Evolutionary conservation across 2,113 vertebrate species (phyloP).

Genomic region (Petaurus breviceps): DNA sequence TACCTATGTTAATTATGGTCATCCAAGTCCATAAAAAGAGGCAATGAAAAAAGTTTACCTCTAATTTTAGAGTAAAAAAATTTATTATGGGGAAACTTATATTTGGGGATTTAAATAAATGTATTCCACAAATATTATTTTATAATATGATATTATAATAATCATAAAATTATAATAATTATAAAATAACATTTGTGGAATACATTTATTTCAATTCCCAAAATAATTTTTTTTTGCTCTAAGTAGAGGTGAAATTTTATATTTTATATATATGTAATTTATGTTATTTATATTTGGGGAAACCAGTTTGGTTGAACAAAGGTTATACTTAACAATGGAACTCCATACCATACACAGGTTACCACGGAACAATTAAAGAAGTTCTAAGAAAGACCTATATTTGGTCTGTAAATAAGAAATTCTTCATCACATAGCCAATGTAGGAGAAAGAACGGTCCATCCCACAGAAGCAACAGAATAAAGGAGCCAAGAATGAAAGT

Average conservation of each 20-base stretch:
- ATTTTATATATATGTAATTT: too few relatives aligned
- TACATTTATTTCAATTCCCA: too few relatives aligned
- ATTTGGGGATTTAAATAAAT: too few relatives aligned
- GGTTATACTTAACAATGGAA: not conserved
- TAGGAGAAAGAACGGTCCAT: not conserved
- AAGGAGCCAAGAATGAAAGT: not conserved
- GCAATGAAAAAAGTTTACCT: not conserved
- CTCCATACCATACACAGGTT: not conserved
- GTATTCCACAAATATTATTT: too few relatives aligned
- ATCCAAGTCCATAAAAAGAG: not conserved
- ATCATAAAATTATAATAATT: too few relatives aligned
- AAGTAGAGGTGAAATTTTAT: too few relatives aligned
- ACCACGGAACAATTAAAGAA: not conserved
- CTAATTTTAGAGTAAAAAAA: not conserved
- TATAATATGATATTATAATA: too few relatives aligned
- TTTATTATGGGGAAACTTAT: too few relatives aligned
- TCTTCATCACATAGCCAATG: not conserved
- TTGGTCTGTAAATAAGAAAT: not conserved
- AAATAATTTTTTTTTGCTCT: too few relatives aligned
- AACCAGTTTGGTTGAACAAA: not conserved
- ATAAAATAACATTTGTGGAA: too few relatives aligned
- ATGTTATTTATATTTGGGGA: not conserved
- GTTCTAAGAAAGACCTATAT: not conserved
- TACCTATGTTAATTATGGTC: not conserved
- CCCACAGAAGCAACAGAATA: not conserved